Evolutionary conservation across 2,888 invertebrate genomes (phyloP).

Genomic region (Napeogenes sylphis): DNA sequence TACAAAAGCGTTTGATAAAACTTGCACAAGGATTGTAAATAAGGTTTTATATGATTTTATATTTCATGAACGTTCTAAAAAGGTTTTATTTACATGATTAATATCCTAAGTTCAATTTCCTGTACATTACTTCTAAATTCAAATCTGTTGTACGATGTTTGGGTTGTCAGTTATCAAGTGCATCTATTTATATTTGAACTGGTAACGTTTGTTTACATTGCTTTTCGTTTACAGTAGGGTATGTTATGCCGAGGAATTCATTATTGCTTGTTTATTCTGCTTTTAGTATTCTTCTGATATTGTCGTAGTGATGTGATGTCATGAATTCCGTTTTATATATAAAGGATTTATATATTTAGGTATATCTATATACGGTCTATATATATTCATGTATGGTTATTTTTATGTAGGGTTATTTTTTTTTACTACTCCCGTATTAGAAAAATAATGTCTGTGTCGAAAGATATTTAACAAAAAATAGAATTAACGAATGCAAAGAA

Average conservation of each 20-base stretch:
- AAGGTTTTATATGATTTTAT: neutral
- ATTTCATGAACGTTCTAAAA: neutral
- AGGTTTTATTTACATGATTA: no score
- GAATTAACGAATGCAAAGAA: no score
- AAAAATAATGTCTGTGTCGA: no score
- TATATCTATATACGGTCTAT: no score
- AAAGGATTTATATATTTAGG: no score
- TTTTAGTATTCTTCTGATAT: conserved; percentile 19
- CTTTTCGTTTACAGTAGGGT: conserved; percentile 25
- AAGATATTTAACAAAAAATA: no score
- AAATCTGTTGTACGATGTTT: conserved; percentile 37
- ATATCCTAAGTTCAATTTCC: no score
- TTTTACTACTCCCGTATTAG: no score
- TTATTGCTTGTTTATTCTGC: conserved; percentile 24
- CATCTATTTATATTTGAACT: conserved; percentile 42
- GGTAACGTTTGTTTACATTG: conserved; percentile 35
- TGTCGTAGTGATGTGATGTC: neutral
- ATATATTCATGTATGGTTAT: no score
- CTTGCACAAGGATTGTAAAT: neutral
- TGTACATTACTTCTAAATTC: conserved; percentile 10
- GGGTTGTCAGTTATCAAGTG: conserved; percentile 42
- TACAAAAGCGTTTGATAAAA: neutral
- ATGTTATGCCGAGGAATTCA: conserved; percentile 23
- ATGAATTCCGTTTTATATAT: conserved; percentile 13
- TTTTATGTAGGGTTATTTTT: no score